A percentile compares a stretch with the other conserved stretches of the same genome.
Conservation (phyloP, 2,888 invertebrate genomes). For the Pristionchus japonicus region DNA sequence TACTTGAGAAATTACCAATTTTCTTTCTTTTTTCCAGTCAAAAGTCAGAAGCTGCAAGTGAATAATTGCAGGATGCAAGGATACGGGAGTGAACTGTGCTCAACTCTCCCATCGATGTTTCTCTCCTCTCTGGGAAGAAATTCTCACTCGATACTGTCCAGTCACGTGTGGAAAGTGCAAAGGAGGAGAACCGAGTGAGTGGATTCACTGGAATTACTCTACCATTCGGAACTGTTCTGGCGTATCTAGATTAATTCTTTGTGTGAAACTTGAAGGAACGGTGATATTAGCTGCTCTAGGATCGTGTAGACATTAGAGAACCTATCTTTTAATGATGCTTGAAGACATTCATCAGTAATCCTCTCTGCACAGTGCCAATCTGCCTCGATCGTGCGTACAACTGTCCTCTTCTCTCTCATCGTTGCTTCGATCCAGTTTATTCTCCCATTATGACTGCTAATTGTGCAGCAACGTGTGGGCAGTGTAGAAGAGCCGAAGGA, state of each 20-base stretch:
- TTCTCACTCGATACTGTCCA: neutral
- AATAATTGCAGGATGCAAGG: neutral
- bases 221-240: too few species aligned
- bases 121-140: neutral
- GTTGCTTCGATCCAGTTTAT: constrained; percentile 9
- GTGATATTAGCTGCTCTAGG: too few species aligned
- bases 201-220: too few species aligned
- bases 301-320: too few species aligned
- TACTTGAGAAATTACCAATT: neutral
- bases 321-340: too few species aligned
- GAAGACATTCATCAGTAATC: too few species aligned
- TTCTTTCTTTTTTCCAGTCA: neutral
- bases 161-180: neutral
- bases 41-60: neutral
- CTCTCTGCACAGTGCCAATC: too few species aligned
- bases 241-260: too few species aligned
- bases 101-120: neutral
- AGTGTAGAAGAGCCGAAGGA: neutral
- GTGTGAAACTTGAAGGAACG: too few species aligned
- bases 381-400: neutral
- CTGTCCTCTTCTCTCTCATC: constrained; percentile 5
- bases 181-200: neutral
- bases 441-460: neutral
- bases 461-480: neutral
- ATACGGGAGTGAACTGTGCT: neutral